phyloP scores from a whole-genome alignment of 2,888 invertebrate species.

The Leucoma salicis region DNA sequence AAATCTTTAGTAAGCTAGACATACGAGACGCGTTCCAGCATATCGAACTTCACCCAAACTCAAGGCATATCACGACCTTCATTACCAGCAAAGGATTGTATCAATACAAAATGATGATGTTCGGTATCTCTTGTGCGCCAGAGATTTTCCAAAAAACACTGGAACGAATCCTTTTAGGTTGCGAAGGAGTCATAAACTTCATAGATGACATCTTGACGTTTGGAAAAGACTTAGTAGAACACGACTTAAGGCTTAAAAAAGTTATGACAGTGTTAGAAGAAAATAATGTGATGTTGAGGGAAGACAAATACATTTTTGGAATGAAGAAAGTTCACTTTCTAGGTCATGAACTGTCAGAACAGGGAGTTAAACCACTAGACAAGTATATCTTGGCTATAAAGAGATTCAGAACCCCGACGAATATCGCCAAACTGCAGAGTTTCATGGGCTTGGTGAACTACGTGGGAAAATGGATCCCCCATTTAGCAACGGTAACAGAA shows the following conservation, averaged over 20 bases:
- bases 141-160: no score
- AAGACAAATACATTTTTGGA: slow-evolving; percentile 2
- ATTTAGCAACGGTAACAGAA: slow-evolving; percentile 4
- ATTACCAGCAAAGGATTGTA: no score
- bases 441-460: slow-evolving; percentile 35
- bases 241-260: not conserved
- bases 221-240: slow-evolving; percentile 14
- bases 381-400: slow-evolving; percentile 3
- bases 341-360: not conserved
- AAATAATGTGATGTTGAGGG: not conserved
- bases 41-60: not conserved
- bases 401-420: slow-evolving; percentile 17
- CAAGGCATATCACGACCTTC: no score
- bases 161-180: slow-evolving; percentile 25
- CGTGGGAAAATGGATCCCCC: slow-evolving; percentile 5
- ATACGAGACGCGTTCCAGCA: not conserved
- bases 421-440: slow-evolving; percentile 32
- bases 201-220: slow-evolving; percentile 36
- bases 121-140: no score
- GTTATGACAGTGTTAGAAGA: not conserved
- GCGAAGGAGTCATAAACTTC: slow-evolving; percentile 29
- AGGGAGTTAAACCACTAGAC: not conserved
- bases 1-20: not conserved
- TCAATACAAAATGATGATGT: no score
- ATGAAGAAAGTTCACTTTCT: not conserved